phyloP scores from a whole-genome alignment of 2,888 invertebrate genomes.

The Sarcophaga rosellei region DNA sequence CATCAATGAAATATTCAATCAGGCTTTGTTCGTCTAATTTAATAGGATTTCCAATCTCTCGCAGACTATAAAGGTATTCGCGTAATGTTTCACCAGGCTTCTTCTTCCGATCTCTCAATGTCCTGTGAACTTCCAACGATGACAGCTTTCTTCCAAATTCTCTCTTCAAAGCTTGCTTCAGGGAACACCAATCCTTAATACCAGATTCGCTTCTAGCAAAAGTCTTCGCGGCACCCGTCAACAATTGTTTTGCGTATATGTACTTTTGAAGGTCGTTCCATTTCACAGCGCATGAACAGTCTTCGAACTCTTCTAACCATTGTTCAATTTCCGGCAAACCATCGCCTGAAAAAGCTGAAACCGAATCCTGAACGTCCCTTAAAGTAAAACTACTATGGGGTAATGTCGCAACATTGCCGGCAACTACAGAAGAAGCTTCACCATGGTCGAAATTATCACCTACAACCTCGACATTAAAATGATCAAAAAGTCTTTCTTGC shows the following conservation, averaged over 20 bases:
- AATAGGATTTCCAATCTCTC: too few species aligned
- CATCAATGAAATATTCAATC: too few species aligned
- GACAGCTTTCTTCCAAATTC: slow-evolving; percentile 42
- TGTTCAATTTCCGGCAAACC: slow-evolving; percentile 32
- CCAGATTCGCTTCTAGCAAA: slow-evolving; percentile 6
- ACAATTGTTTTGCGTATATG: slow-evolving; percentile 60
- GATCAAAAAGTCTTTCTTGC: slow-evolving; percentile 14
- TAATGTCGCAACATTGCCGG: slow-evolving; percentile 7
- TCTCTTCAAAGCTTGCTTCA: not conserved
- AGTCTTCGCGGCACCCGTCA: slow-evolving; percentile 45
- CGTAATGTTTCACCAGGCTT: too few species aligned
- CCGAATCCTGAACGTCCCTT: not conserved
- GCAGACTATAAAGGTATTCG: too few species aligned
- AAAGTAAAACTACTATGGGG: not conserved
- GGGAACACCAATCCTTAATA: not conserved
- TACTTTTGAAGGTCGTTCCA: too few species aligned
- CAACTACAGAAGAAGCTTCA: slow-evolving; percentile 1
- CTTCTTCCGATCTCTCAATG: slow-evolving; percentile 34
- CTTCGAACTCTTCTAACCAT: slow-evolving; percentile 35
- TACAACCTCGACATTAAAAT: not conserved
- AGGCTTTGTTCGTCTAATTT: too few species aligned
- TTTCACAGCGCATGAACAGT: not conserved
- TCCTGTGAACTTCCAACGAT: slow-evolving; percentile 2
- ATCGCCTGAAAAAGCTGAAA: not conserved
- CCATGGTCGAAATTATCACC: slow-evolving; percentile 9